These are phyloP conservation scores for Crotalus horridus DNA, from an alignment of 2,113 vertebrate species.

Conservation along the genomic window DNA sequence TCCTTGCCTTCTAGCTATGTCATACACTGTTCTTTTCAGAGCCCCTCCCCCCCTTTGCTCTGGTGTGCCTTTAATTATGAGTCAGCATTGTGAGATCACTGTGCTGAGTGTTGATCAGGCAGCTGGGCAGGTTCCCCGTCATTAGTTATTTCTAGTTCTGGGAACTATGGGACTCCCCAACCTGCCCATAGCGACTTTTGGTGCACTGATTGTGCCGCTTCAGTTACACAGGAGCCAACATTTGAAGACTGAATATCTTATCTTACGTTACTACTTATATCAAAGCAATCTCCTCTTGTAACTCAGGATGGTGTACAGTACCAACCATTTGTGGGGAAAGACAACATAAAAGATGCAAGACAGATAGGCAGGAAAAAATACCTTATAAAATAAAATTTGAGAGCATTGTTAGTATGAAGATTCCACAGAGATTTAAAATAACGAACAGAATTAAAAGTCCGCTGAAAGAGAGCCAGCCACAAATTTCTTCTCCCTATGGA, in stretches of 20 bases:
- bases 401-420: background rate
- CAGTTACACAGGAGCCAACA: background rate
- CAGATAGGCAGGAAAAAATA: background rate
- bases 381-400: background rate
- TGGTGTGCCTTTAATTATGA: background rate
- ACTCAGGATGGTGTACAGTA: background rate
- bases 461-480: background rate
- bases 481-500: background rate
- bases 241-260: background rate
- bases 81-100: background rate
- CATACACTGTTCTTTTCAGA: background rate
- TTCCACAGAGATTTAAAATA: background rate
- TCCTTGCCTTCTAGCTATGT: background rate
- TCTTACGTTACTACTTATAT: background rate
- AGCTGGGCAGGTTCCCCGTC: background rate
- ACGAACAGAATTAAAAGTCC: background rate
- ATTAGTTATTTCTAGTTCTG: background rate
- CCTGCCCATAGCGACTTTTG: background rate
- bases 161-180: background rate
- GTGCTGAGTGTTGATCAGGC: background rate
- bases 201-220: background rate
- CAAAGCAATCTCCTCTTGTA: background rate
- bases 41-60: background rate
- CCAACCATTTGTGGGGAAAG: background rate
- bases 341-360: background rate